These are phyloP conservation scores for Eulacestoma nigropectus DNA, from an alignment of 2,113 vertebrate species.

Conservation along the genomic window DNA sequence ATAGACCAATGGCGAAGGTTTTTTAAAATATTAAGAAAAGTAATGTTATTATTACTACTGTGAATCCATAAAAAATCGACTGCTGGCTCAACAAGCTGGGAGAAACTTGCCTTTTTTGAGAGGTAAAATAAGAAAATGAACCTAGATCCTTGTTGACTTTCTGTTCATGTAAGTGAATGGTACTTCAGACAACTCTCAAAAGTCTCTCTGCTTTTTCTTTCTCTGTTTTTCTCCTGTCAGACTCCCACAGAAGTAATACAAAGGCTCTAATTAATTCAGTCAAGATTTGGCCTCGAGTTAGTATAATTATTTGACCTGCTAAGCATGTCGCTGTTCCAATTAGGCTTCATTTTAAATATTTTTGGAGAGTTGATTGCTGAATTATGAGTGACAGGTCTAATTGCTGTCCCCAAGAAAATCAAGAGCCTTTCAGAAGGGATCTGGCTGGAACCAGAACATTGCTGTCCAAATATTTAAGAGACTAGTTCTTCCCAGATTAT, in stretches of 20 bases:
- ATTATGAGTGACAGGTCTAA: background rate
- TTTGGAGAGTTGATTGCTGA: background rate
- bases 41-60: background rate
- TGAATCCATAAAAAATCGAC: background rate
- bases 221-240: background rate
- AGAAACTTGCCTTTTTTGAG: background rate
- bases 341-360: background rate
- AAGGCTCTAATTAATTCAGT: background rate
- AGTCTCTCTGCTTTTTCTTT: background rate
- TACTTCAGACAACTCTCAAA: background rate
- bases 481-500: background rate
- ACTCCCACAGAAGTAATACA: background rate
- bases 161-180: background rate
- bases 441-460: background rate
- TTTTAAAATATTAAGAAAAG: background rate
- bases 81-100: background rate
- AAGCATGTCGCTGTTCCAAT: background rate
- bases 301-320: background rate
- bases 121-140: background rate
- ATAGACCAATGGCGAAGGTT: background rate
- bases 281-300: background rate
- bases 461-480: background rate
- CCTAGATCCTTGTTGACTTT: background rate
- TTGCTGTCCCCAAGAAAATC: background rate
- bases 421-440: background rate